Percentiles rank a stretch among this genome's conserved stretches.
Evolutionary conservation across 1,140 invertebrate genomes (phyloP).

Genomic region (Zaprionus kolodkinae): DNA sequence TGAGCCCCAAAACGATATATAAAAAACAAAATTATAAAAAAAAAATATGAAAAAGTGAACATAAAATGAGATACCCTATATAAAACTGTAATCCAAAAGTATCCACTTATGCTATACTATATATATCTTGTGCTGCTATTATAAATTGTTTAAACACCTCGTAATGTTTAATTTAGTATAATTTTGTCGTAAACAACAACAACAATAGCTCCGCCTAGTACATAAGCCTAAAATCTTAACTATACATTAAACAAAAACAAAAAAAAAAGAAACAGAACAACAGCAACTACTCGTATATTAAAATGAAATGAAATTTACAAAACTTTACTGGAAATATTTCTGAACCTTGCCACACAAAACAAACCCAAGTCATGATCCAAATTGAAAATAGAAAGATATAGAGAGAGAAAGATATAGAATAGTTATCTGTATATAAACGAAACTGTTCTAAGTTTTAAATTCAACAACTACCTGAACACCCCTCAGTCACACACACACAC

Average conservation of each 20-base stretch:
- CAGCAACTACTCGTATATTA: constrained; percentile 47
- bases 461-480: constrained; percentile 36
- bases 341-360: constrained; percentile 72
- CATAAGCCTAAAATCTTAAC: constrained; percentile 67
- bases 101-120: constrained; percentile 11
- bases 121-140: constrained; percentile 34
- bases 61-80: constrained; percentile 1
- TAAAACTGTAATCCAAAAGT: constrained; percentile 28
- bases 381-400: constrained; percentile 14
- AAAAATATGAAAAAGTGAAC: background rate
- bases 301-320: constrained; percentile 52
- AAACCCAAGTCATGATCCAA: constrained; percentile 18
- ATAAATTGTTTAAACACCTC: constrained; percentile 61
- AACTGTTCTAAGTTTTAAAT: constrained; percentile 81
- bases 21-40: constrained; percentile 1
- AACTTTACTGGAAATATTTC: constrained; percentile 67
- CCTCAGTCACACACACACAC: constrained; percentile 12
- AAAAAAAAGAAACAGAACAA: constrained; percentile 24
- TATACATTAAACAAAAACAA: constrained; percentile 48
- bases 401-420: constrained; percentile 7
- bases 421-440: constrained; percentile 50
- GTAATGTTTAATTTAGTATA: constrained; percentile 76
- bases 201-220: constrained; percentile 29
- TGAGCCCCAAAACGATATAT: background rate
- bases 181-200: constrained; percentile 44